phyloP scores from a whole-genome alignment of 2,888 invertebrate species.

The Horisme vitalbata region DNA sequence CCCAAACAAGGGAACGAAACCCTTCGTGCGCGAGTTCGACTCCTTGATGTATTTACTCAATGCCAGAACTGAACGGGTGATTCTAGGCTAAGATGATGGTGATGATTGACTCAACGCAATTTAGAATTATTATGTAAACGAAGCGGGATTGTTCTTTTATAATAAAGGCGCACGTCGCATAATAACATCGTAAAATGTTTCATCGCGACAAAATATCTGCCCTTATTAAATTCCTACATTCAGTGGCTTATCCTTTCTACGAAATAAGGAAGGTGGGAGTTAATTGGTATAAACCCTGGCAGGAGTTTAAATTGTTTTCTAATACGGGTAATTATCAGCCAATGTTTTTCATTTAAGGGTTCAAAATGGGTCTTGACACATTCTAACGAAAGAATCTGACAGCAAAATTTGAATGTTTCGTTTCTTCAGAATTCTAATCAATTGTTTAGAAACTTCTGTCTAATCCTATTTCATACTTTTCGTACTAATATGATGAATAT shows the following conservation, averaged over 20 bases:
- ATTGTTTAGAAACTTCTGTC: too few species aligned
- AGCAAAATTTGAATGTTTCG: background rate
- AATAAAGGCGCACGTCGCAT: constrained; percentile 55
- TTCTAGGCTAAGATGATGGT: background rate
- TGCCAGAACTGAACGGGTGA: too few species aligned
- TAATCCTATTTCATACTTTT: too few species aligned
- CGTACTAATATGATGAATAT: too few species aligned
- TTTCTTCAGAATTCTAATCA: too few species aligned
- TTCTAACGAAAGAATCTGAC: too few species aligned
- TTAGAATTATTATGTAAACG: constrained; percentile 67
- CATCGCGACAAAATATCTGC: constrained; percentile 53
- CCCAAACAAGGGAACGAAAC: too few species aligned
- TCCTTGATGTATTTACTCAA: too few species aligned
- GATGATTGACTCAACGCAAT: constrained; percentile 51
- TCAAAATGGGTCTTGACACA: background rate
- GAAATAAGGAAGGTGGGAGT: constrained; percentile 34
- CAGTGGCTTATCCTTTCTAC: constrained; percentile 42
- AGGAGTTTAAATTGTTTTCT: constrained; percentile 15
- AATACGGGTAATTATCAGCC: constrained; percentile 9
- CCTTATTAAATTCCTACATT: constrained; percentile 66
- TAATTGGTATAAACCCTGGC: constrained; percentile 15
- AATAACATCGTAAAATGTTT: constrained; percentile 69
- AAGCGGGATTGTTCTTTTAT: constrained; percentile 63
- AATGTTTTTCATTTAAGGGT: too few species aligned
- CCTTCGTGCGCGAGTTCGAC: too few species aligned